These are phyloP conservation scores for Ferrisia virgata DNA, from an alignment of 2,888 invertebrate genomes.

Conservation along the genomic window DNA sequence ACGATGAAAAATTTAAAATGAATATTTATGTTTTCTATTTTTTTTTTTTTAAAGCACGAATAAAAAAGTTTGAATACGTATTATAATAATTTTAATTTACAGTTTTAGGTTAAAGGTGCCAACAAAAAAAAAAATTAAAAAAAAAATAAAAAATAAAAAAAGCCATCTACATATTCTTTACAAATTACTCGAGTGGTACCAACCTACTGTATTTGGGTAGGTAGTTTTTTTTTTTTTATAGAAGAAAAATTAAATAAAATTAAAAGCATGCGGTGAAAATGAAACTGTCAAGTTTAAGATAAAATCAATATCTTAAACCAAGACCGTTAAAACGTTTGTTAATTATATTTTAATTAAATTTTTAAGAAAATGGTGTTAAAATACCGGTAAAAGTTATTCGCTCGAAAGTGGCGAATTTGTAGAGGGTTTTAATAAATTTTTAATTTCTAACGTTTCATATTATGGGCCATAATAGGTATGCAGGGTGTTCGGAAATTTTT, in stretches of 20 bases:
- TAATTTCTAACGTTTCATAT: not conserved
- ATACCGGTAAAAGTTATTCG: conserved; percentile 8
- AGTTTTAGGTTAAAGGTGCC: too few relatives aligned
- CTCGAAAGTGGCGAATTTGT: not conserved
- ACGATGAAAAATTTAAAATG: not conserved
- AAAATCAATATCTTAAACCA: conserved; percentile 23
- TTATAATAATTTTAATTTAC: too few relatives aligned
- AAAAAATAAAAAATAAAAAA: too few relatives aligned
- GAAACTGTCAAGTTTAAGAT: conserved; percentile 24
- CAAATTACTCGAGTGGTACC: too few relatives aligned
- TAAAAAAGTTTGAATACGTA: too few relatives aligned
- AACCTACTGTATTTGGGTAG: not conserved
- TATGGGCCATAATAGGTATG: not conserved
- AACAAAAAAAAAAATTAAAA: too few relatives aligned
- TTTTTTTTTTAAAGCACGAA: too few relatives aligned
- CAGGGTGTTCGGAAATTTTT: not conserved
- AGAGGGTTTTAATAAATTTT: not conserved
- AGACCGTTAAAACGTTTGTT: conserved; percentile 29
- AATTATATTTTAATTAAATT: conserved; percentile 42
- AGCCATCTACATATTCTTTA: too few relatives aligned
- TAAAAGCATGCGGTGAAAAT: not conserved
- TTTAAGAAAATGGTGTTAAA: conserved; percentile 6
- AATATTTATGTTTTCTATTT: too few relatives aligned
- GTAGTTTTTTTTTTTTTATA: not conserved
- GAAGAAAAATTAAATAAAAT: conserved; percentile 10